Evolutionary conservation across 2,113 vertebrate genomes (phyloP).

Genomic region (Mormyrus iriodes): DNA sequence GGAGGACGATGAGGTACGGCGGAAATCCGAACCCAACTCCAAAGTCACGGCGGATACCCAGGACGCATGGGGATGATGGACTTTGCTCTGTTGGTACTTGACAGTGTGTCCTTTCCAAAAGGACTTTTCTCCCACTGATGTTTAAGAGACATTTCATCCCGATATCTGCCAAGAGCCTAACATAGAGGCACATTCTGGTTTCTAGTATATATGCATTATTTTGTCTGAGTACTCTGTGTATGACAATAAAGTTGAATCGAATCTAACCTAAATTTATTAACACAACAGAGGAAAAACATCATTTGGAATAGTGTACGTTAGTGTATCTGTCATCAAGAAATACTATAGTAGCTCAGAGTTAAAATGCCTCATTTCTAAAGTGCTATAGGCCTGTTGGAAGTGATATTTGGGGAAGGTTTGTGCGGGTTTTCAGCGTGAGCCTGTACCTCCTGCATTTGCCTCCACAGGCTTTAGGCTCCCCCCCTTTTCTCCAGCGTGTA

Average conservation of each 20-base stretch:
- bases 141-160: background rate
- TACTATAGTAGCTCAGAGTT: background rate
- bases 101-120: background rate
- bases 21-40: background rate
- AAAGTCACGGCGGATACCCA: background rate
- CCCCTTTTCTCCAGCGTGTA: background rate
- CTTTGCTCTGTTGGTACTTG: background rate
- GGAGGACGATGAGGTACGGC: background rate
- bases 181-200: background rate
- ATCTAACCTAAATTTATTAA: background rate
- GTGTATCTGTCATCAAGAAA: background rate
- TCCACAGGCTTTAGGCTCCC: background rate
- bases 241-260: background rate
- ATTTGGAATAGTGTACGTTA: background rate
- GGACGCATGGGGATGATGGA: background rate
- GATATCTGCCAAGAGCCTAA: background rate
- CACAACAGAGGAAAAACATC: background rate
- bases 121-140: background rate
- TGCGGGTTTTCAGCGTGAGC: background rate
- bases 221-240: background rate
- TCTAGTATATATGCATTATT: background rate
- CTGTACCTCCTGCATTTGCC: background rate
- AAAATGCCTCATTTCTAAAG: background rate
- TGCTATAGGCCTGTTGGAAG: background rate
- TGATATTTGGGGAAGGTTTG: background rate